Conservation (phyloP, 92 coral and sea anemone species). For the Blastomussa wellsi region DNA sequence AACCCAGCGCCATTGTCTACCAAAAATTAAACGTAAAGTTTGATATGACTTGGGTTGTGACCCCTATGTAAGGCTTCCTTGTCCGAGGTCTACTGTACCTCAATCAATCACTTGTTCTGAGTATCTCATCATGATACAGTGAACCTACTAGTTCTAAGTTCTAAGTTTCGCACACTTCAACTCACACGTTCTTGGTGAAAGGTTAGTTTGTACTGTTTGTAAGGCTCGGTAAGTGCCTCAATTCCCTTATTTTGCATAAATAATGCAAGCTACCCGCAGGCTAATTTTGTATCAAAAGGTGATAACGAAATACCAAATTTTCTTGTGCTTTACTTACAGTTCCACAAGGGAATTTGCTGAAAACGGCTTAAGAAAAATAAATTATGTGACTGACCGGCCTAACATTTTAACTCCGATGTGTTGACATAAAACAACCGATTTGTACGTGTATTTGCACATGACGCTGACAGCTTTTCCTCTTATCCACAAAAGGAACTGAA, state of each 20-base stretch:
- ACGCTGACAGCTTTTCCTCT: constrained; percentile 19
- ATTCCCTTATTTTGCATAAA: neutral
- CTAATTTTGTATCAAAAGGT: neutral
- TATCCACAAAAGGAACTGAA: constrained; percentile 19
- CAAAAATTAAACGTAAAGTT: too few relatives aligned
- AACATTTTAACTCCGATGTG: constrained; percentile 16
- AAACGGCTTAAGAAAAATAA: neutral
- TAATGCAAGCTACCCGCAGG: neutral
- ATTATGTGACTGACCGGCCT: neutral
- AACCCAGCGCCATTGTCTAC: too few relatives aligned
- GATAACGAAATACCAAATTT: neutral
- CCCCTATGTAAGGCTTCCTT: too few relatives aligned
- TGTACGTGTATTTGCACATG: constrained; percentile 14
- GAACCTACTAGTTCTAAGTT: too few relatives aligned
- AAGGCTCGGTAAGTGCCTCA: too few relatives aligned
- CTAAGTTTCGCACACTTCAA: too few relatives aligned
- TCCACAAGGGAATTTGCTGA: neutral
- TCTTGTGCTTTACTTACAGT: neutral
- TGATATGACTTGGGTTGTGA: too few relatives aligned
- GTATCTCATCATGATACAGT: too few relatives aligned
- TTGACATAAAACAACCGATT: neutral
- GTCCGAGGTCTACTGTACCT: too few relatives aligned
- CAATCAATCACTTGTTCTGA: too few relatives aligned
- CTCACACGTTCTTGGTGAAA: too few relatives aligned
- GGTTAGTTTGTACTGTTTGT: too few relatives aligned